These are phyloP conservation scores for Dromaius novaehollandiae DNA, from an alignment of 2,113 vertebrate species.

Conservation along the genomic window DNA sequence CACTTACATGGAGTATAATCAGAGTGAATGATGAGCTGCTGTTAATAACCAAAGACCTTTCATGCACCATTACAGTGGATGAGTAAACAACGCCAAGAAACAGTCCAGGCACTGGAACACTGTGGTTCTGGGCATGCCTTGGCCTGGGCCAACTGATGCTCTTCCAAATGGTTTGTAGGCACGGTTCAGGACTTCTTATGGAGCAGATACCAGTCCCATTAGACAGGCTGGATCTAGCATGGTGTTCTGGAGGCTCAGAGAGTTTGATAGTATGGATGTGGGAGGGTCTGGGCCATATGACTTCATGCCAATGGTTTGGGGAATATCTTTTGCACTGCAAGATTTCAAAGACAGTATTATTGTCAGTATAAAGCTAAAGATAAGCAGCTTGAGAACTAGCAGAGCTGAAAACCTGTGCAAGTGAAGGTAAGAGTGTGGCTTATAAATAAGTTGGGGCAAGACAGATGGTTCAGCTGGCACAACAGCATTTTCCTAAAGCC, in stretches of 20 bases:
- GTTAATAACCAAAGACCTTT: background rate
- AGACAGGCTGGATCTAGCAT: background rate
- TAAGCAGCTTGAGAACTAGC: background rate
- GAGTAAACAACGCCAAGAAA: background rate
- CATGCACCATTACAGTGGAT: background rate
- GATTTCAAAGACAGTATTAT: background rate
- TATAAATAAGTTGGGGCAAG: background rate
- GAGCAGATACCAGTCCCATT: background rate
- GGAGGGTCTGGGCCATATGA: background rate
- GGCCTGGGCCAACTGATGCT: background rate
- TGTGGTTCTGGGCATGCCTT: background rate
- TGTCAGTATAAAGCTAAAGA: background rate
- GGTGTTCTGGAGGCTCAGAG: background rate
- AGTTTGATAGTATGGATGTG: background rate
- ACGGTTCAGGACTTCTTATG: background rate
- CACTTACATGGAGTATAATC: background rate
- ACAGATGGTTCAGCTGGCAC: slow-evolving; percentile 22
- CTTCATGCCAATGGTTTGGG: background rate
- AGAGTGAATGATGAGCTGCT: background rate
- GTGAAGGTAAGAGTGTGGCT: slow-evolving; percentile 1
- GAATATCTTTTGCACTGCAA: background rate
- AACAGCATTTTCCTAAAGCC: background rate
- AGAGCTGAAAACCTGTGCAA: background rate
- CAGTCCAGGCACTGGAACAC: background rate
- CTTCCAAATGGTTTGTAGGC: background rate